Conservation (phyloP, 2,888 invertebrate species). For the Harpalus rufipes region DNA sequence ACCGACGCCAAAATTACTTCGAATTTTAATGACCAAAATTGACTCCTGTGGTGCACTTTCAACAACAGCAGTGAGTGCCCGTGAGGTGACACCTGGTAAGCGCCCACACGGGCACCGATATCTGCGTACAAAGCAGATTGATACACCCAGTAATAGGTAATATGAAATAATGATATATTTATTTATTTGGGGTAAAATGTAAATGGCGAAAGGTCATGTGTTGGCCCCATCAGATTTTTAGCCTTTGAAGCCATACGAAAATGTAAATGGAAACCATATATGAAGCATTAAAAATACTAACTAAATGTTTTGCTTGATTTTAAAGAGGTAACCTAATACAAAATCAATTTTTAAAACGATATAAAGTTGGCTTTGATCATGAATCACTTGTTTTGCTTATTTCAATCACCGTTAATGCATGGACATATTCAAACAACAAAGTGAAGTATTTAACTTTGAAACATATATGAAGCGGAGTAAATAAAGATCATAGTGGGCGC, state of each 20-base stretch:
- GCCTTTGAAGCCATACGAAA: not conserved
- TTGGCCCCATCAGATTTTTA: no score
- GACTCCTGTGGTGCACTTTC: no score
- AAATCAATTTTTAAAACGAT: slow-evolving; percentile 40
- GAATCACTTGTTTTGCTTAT: slow-evolving; percentile 28
- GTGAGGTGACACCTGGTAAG: no score
- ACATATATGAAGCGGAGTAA: not conserved
- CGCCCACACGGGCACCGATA: no score
- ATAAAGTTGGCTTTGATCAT: slow-evolving; percentile 35
- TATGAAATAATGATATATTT: no score
- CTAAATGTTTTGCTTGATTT: not conserved
- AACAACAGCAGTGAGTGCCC: no score
- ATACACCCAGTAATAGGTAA: no score
- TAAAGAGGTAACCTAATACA: slow-evolving; percentile 4
- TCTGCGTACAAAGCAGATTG: no score
- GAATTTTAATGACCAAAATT: no score
- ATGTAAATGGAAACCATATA: not conserved
- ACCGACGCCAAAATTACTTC: no score
- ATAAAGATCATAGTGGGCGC: not conserved
- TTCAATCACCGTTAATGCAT: slow-evolving; percentile 22
- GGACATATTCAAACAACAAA: not conserved
- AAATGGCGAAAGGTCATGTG: no score
- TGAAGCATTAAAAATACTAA: not conserved
- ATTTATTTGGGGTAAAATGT: no score
- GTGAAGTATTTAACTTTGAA: slow-evolving; percentile 8